phyloP scores from a whole-genome alignment of 2,888 invertebrate species.

The Seira musarum region DNA sequence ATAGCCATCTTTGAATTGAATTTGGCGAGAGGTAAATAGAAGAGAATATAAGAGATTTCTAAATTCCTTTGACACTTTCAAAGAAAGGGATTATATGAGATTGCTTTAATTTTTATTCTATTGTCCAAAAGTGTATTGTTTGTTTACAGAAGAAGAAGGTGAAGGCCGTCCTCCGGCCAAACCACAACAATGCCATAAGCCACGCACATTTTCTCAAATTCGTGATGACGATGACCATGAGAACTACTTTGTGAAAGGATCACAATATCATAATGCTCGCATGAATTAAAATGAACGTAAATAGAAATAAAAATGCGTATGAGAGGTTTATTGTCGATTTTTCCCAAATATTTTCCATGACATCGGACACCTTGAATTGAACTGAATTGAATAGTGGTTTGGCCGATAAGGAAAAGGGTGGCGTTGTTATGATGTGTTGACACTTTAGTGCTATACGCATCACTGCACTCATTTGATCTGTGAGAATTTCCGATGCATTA shows the following conservation, averaged over 20 bases:
- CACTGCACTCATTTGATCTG: constrained; percentile 21
- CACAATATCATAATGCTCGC: constrained; percentile 7
- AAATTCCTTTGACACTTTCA: background rate
- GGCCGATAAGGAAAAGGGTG: constrained; percentile 16
- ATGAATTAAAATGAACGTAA: background rate
- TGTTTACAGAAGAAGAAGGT: background rate
- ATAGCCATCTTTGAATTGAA: background rate
- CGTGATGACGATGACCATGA: background rate
- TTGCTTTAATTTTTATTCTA: constrained; percentile 7
- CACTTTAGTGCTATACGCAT: constrained; percentile 34
- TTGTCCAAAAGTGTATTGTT: background rate
- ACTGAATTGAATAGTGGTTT: too few relatives aligned
- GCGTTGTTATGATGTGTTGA: constrained; percentile 52
- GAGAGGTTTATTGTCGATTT: too few relatives aligned
- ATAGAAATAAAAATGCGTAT: background rate
- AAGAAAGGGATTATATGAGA: constrained; percentile 7
- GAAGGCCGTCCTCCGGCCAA: constrained; percentile 5
- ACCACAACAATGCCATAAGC: background rate
- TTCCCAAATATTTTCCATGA: background rate
- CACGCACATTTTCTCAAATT: background rate
- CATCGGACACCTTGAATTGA: background rate
- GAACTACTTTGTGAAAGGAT: constrained; percentile 4
- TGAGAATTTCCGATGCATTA: background rate
- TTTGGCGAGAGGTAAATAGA: too few relatives aligned
- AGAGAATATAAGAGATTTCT: too few relatives aligned